Evolutionary conservation across 2,888 invertebrate species (phyloP), one percentile per base, ranked within the genome.

Genomic region (Euphydryas editha): DNA sequence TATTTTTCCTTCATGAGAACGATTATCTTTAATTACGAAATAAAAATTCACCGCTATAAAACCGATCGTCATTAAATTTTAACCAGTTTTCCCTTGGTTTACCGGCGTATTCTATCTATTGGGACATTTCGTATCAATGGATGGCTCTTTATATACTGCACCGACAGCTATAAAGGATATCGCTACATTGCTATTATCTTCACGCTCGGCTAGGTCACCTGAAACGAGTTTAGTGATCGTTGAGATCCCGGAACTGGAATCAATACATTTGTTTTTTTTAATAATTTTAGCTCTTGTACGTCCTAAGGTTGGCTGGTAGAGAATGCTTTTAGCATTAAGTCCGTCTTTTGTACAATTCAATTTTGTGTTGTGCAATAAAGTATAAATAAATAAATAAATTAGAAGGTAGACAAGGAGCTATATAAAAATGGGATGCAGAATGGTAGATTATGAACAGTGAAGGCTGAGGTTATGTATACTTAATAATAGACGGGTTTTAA

Each of bases 151-250:
- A 36, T 51, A 24, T 54, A 54, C 30, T 61, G 56, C 56, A 62
- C 49, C 61, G 59, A 55, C 46, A 62, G 57, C 49, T 67, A 65
- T 70, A 70, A 70, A 67, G 59, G 70, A 67, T 68, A 67, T 67
- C 65, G 65, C 62, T 65, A 70, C 67, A 56, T 67, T 68, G 51
- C 67, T 44, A 64, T 68, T 70, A 67, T 67, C 65, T 67, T 65
- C 67, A 67, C 67, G 70, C 59, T 57, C 46, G 56, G 62, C 30
- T 58, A 20, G 21, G n/a, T 46, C 62, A 70, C 70, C 60, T 67
- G 59, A 65, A 70, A 65, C 59, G 70, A 46, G 62, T 68, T 59
- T 59, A 65, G 55, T 49, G 47, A 36, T 60, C 47, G 61, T n/a
- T 46, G 15, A 65, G 57, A 20, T 10, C 17, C 47, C 24, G 42